Evolutionary conservation across 30 jellyfish, hydroid and myxozoan genomes (phyloP).

Genomic region (Haliclystus octoradiatus): DNA sequence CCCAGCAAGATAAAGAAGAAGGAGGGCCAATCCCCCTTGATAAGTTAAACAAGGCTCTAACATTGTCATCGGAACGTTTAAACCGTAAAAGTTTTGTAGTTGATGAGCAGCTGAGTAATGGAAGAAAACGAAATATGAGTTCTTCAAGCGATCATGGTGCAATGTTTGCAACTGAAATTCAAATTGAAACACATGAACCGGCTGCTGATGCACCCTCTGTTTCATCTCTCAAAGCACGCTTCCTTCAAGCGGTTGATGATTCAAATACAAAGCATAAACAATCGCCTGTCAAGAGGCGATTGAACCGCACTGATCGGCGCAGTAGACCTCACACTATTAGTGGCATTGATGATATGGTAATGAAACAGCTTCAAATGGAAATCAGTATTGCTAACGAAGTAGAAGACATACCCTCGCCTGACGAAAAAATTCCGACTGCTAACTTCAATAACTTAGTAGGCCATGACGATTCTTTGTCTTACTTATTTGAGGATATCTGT

Average conservation of each 20-base stretch:
- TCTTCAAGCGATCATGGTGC: constrained; percentile 54
- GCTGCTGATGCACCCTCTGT: constrained; percentile 80
- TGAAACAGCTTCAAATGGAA: constrained; percentile 39
- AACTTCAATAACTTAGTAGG: background rate
- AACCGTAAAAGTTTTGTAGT: constrained; percentile 84
- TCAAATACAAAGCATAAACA: constrained; percentile 47
- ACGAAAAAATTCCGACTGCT: background rate
- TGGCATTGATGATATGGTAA: constrained; percentile 65
- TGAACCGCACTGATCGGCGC: constrained; percentile 8
- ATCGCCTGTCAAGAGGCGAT: constrained; percentile 14
- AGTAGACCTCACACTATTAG: constrained; percentile 86
- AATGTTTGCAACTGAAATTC: constrained; percentile 10
- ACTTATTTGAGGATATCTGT: background rate
- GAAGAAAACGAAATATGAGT: constrained; percentile 25
- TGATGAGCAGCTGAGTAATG: constrained; percentile 38
- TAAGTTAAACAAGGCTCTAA: constrained; percentile 48
- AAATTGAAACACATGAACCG: constrained; percentile 12
- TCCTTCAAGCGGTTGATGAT: constrained; percentile 78
- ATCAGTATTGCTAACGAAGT: background rate
- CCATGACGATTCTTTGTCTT: background rate
- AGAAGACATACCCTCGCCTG: too few species aligned
- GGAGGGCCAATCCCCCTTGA: background rate
- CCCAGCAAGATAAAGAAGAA: constrained; percentile 3
- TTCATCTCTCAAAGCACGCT: constrained; percentile 52
- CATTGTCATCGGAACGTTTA: constrained; percentile 60